phyloP scores from a whole-genome alignment of 2,797 vertebrate genomes.

The Lerista edwardsae region DNA sequence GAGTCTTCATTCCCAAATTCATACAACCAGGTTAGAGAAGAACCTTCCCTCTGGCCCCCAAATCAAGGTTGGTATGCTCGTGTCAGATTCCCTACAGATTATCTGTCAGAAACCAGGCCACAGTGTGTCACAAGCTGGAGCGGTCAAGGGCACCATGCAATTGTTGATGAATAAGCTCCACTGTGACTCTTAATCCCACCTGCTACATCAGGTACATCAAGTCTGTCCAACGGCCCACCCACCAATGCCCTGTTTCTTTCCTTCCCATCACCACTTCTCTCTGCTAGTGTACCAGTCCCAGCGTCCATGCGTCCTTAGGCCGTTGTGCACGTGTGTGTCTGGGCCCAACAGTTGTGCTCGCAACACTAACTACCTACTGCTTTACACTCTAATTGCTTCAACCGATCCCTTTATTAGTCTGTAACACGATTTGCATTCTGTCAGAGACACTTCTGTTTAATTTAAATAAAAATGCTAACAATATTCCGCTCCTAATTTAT shows the following conservation, averaged over 20 bases:
- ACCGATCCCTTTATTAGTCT: slow-evolving; percentile 59
- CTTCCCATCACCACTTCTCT: background rate
- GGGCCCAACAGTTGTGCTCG: background rate
- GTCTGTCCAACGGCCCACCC: no score
- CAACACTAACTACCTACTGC: slow-evolving; percentile 18
- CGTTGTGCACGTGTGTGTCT: background rate
- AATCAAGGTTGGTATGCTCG: background rate
- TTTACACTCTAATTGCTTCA: slow-evolving; percentile 50
- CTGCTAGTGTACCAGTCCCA: no score
- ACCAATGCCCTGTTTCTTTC: background rate
- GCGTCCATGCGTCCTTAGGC: background rate
- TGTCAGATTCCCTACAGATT: no score
- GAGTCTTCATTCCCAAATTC: background rate
- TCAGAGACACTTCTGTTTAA: slow-evolving; percentile 54
- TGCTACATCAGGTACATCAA: background rate
- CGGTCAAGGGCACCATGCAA: no score
- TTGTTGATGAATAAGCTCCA: background rate
- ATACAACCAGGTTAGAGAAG: background rate
- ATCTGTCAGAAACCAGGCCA: background rate
- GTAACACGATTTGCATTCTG: slow-evolving; percentile 50
- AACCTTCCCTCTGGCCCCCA: no score
- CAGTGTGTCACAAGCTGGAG: background rate
- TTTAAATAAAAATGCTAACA: slow-evolving; percentile 67
- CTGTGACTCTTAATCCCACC: background rate
- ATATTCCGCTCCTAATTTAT: slow-evolving; percentile 61